A percentile compares a stretch with the other conserved stretches of the same genome.
These are phyloP conservation scores for Sciaenops ocellatus DNA, from an alignment of 2,797 vertebrate genomes.

Conservation along the genomic window DNA sequence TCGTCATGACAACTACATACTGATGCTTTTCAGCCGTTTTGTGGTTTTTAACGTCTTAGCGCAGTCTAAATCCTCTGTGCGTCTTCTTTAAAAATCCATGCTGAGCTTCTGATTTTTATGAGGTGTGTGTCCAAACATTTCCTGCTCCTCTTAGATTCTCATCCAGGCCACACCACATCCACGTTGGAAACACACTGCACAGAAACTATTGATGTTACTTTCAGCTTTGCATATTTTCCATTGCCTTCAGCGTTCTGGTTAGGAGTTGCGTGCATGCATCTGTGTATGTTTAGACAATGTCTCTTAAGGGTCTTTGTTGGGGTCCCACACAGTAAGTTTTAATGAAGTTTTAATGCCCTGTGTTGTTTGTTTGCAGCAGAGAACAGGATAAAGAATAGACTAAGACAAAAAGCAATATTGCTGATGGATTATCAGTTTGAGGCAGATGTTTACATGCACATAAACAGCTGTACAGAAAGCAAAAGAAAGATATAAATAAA, in stretches of 20 bases:
- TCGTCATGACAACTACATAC: conserved; percentile 22
- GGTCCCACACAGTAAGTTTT: conserved; percentile 10
- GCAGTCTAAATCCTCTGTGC: not conserved
- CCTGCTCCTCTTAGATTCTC: not conserved
- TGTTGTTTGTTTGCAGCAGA: conserved; percentile 6
- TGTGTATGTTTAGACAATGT: conserved; percentile 16
- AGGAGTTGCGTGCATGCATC: conserved; percentile 10
- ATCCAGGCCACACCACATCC: not conserved
- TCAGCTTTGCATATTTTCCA: conserved; percentile 58
- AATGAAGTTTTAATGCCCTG: conserved; percentile 25
- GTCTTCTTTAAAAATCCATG: not conserved
- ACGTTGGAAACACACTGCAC: not conserved
- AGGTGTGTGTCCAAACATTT: conserved; percentile 8
- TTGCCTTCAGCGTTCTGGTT: conserved; percentile 11
- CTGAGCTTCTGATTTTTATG: not conserved
- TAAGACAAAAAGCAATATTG: conserved; percentile 6
- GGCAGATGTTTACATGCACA: conserved; percentile 8
- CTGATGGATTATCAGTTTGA: conserved; percentile 20
- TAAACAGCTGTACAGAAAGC: conserved; percentile 14
- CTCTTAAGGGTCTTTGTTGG: conserved; percentile 3
- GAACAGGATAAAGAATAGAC: conserved; percentile 4
- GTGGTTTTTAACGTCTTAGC: not conserved
- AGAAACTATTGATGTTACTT: conserved; percentile 21
- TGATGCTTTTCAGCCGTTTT: conserved; percentile 8
- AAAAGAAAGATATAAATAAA: not conserved